These are phyloP conservation scores for Acipenser ruthenus DNA, from an alignment of 2,797 vertebrate species.

Conservation along the genomic window DNA sequence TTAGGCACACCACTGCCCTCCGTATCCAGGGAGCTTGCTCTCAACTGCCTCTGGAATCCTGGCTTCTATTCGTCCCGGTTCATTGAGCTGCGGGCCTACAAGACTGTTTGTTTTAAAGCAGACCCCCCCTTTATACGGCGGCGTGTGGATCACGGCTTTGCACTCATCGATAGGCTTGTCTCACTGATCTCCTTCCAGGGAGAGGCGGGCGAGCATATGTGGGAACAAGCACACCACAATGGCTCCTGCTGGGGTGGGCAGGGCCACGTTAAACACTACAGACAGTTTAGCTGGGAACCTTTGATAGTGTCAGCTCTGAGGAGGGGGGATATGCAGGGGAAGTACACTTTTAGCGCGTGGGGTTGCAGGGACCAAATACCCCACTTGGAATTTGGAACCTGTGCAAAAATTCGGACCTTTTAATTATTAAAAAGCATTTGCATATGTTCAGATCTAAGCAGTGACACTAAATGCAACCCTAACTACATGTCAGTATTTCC, in stretches of 20 bases:
- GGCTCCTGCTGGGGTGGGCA: background rate
- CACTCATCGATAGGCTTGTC: background rate
- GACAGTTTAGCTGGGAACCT: background rate
- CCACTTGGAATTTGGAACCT: too few species aligned
- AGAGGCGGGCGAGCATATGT: background rate
- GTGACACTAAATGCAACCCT: too few species aligned
- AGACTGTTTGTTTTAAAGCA: constrained; percentile 8
- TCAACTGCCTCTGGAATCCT: constrained; percentile 3
- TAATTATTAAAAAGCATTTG: too few species aligned
- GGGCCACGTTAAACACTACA: background rate
- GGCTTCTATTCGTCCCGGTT: background rate
- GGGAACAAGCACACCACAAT: background rate
- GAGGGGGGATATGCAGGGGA: too few species aligned
- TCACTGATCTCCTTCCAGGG: background rate
- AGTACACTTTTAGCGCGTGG: too few species aligned
- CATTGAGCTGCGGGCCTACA: background rate
- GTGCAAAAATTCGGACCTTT: too few species aligned
- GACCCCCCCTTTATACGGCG: background rate
- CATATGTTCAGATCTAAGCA: too few species aligned
- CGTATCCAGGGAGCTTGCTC: constrained; percentile 2
- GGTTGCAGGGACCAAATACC: too few species aligned
- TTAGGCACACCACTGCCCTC: too few species aligned
- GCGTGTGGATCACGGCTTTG: background rate
- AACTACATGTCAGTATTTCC: too few species aligned
- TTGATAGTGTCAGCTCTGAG: too few species aligned